A percentile compares a stretch with the other conserved stretches of the same genome.
Conservation (phyloP, 2,797 vertebrate genomes). For the Micrastur ruficollis region DNA sequence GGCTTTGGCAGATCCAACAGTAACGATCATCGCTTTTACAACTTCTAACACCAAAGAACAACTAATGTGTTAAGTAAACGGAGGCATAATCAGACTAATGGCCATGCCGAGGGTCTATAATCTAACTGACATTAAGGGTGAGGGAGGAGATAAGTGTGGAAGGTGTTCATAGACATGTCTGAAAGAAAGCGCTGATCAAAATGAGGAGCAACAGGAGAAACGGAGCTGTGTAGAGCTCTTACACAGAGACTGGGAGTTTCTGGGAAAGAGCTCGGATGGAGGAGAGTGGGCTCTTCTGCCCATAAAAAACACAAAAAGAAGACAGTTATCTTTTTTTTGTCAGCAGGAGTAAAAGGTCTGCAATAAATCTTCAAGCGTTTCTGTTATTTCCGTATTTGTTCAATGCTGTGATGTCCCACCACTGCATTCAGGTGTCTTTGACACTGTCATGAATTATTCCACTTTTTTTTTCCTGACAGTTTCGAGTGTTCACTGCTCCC, state of each 20-base stretch:
- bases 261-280: neutral
- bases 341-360: neutral
- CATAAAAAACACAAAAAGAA: neutral
- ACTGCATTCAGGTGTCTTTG: neutral
- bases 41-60: neutral
- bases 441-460: neutral
- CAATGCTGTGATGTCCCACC: neutral
- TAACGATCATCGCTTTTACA: neutral
- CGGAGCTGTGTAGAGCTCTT: neutral
- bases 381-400: constrained; percentile 30
- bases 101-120: neutral
- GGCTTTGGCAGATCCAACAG: neutral
- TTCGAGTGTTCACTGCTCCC: constrained; percentile 95
- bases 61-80: neutral
- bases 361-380: neutral
- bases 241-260: neutral
- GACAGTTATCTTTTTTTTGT: neutral
- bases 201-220: neutral
- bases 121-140: neutral
- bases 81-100: neutral
- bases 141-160: neutral
- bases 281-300: neutral
- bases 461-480: constrained; percentile 74
- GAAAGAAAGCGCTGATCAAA: neutral
- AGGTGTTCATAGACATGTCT: neutral